Evolutionary conservation across 2,888 invertebrate species (phyloP), one percentile per base, ranked within the genome.

Genomic region (Phengaris alcon): DNA sequence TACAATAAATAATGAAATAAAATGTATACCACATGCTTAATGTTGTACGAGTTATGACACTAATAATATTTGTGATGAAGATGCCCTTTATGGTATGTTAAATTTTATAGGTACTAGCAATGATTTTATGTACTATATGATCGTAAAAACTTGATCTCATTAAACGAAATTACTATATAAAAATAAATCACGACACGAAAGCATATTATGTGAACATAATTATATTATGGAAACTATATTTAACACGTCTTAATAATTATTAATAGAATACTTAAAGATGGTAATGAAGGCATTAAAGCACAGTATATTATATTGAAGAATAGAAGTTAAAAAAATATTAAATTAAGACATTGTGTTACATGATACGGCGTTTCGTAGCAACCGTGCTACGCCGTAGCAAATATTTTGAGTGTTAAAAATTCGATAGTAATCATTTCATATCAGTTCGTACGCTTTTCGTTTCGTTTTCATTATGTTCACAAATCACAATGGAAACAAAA

Each of bases 1-100:
- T 87, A 86, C 85, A 88, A 88, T 86, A 88, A 90, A 89, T 87
- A 88, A 85, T 85, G 85, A 85, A 85, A 88, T 89, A 87, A 89
- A 88, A 88, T 81, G 79, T 82, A 82, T 82, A 82, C 76, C 75
- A 79, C 79, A 82, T 79, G 79, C 77, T 78, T 82, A 81, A 81
- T 81, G 80, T 79, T 70, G 78, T 78, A 79, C 77, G 76, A 77
- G 78, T 78, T 79, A 81, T 78, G 78, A 73, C 51, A 52, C 77
- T 77, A 76, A 77, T 78, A 76, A 77, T 73, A 52, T 44, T 51
- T 72, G 48, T 75, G 68, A 44, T 68, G 35, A 13, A 54, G 55
- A 57, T 35, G 75, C 9, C 51, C 46, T 13, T 44, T 68, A 74
- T 54, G 68, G 69, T 75, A 57, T 75, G 69, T 70, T 70, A 70